Evolutionary conservation across 92 coral and sea anemone genomes (phyloP), one percentile per base, ranked within the genome.

Genomic region (Porites lobata): DNA sequence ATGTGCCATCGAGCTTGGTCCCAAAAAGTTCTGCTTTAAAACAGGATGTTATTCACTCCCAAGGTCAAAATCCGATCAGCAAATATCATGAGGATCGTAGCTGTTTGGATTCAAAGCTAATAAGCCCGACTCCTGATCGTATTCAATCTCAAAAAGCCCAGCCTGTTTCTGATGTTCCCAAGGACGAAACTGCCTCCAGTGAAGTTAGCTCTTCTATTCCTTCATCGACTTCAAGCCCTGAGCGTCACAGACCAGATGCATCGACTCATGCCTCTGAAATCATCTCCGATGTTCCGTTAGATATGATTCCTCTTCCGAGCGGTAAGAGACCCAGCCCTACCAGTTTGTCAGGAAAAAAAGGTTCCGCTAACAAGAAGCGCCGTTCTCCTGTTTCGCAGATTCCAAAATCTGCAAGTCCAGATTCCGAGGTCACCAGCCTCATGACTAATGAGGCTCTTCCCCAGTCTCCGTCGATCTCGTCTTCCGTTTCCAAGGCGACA

Each of bases 401-500:
- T 19, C 87, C 81, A 18, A 74, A 81, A 47, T 88, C 94, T 19
- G 38, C 89, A 21, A 93, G 95, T 65, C 92, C 95, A 9, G 96
- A 95, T 85, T 85, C 92, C 50, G 96, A 95, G 65, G 98, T 95
- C 59, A 91, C 93, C 89, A 89, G 83, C 73, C 94, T 95, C 13
- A 88, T 95, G 66, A 87, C 96, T 21, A 79, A 83, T 38, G 96
- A 91, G 74, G 62, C 94, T 32, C 91, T 94, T 82, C 98, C 98
- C 21, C 98, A 83, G 80, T 95, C 98, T 0, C 95, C 98, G 5
- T 91, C 96, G 26, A 94, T 87, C 29, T 83, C 93, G 12, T 93
- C 98, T 10, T 92, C 98, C 12, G 93, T 83, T 56, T 92, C 83
- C 53, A 89, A 83, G 73, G 50, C 79, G 4, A 70, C 88, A 21